phyloP scores from a whole-genome alignment of 1,140 invertebrate species.

The Ruditapes philippinarum region DNA sequence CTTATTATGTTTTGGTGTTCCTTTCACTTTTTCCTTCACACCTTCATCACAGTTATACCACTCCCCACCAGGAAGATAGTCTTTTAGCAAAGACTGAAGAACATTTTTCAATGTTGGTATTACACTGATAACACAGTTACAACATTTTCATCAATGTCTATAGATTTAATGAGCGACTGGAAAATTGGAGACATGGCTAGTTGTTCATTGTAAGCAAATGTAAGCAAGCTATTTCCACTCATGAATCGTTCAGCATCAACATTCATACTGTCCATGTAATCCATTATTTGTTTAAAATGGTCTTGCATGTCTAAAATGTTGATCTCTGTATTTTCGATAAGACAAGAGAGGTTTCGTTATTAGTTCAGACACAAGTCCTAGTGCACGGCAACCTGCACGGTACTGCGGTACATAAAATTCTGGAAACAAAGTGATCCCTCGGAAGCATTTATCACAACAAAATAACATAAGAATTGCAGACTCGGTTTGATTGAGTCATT shows the following conservation, averaged over 20 bases:
- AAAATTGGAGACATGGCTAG: slow-evolving; percentile 8
- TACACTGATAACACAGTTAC: too few species aligned
- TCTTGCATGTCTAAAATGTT: slow-evolving; percentile 41
- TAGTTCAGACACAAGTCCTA: slow-evolving; percentile 40
- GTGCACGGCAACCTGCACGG: slow-evolving; percentile 29
- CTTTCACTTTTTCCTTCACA: neutral
- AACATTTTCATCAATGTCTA: slow-evolving; percentile 21
- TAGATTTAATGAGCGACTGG: slow-evolving; percentile 22
- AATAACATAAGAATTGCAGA: too few species aligned
- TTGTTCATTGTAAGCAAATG: slow-evolving; percentile 24
- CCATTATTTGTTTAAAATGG: neutral
- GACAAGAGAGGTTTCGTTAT: neutral
- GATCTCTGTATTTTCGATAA: neutral
- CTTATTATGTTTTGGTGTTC: slow-evolving; percentile 6
- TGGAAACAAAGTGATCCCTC: too few species aligned
- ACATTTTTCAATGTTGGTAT: too few species aligned
- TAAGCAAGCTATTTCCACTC: neutral
- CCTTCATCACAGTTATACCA: neutral
- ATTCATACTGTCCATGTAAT: slow-evolving; percentile 20
- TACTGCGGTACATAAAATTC: too few species aligned
- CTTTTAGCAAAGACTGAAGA: slow-evolving; percentile 7
- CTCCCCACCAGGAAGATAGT: neutral
- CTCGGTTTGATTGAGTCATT: too few species aligned
- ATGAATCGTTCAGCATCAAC: slow-evolving; percentile 20
- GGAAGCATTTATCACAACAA: too few species aligned